A percentile compares a stretch with the other conserved stretches of the same genome.
Evolutionary conservation across 1,140 invertebrate genomes (phyloP).

Genomic region (Drosophila navojoa): DNA sequence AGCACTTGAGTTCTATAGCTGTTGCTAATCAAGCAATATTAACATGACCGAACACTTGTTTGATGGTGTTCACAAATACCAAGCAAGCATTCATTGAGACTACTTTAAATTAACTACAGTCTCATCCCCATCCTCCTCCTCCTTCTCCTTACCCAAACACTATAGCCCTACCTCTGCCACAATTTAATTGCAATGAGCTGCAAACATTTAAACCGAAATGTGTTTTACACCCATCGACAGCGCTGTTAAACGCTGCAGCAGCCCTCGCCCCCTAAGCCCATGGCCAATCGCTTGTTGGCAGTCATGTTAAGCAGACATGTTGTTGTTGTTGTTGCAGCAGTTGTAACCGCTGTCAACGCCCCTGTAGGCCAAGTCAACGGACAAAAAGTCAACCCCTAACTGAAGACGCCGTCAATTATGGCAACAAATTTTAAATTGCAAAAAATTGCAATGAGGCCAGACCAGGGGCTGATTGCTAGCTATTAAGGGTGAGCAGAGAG

Average conservation of each 20-base stretch:
- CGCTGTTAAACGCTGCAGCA: conserved; percentile 9
- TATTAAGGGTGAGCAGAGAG: not conserved
- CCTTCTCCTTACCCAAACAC: no score
- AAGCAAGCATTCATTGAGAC: not conserved
- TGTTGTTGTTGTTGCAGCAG: conserved; percentile 20
- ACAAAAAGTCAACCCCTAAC: conserved; percentile 62
- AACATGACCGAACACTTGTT: not conserved
- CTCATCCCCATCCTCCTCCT: no score
- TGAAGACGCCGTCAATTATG: conserved; percentile 62
- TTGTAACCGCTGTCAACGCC: conserved; percentile 69
- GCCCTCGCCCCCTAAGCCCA: not conserved
- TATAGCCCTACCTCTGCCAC: not conserved
- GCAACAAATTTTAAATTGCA: conserved; percentile 77
- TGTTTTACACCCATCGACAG: conserved; percentile 33
- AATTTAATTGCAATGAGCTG: conserved; percentile 64
- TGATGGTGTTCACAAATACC: no score
- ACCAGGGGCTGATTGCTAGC: no score
- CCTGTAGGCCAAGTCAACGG: conserved; percentile 25
- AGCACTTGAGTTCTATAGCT: not conserved
- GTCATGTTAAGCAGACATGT: conserved; percentile 65
- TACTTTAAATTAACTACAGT: not conserved
- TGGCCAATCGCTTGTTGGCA: conserved; percentile 50
- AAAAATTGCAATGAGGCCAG: conserved; percentile 69
- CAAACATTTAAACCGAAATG: conserved; percentile 40
- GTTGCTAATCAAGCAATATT: not conserved